Evolutionary conservation across 1,140 invertebrate species (phyloP), one percentile per base, ranked within the genome.

Genomic region (Episyrphus balteatus): DNA sequence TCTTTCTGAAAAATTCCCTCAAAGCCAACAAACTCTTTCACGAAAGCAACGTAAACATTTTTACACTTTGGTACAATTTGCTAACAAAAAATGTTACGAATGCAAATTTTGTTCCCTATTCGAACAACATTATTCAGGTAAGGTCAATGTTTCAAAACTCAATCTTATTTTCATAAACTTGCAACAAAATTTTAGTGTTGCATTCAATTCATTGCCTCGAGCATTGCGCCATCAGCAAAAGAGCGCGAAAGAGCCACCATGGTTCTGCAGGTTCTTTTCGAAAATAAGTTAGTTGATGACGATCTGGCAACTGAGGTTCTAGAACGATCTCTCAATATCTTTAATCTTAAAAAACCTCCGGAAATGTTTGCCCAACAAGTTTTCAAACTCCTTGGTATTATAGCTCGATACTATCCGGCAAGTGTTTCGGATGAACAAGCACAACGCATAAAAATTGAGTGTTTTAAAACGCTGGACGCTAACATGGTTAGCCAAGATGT

Each of bases 221-320:
- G 21, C 5, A 40, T 19, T 5, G 8, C n/a, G 7, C 19, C 21
- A 17, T 47, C 38, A n/a, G 46, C 46, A n/a, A 40, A 32, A 18
- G 46, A 47, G 32, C 39, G 40, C 12, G 46, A 47, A 32, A n/a
- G 13, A 17, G 37, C 46, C 5, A 37, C 36, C n/a, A 15, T 39
- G 14, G 46, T 47, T 8, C n/a, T 47, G 12, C 19, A 47, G 32
- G 19, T 18, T 26, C 5, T 47, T 7, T 13, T 47, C 3, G 17
- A 19, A 32, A 15, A 32, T 31, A 32, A 33, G 3, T 18, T 39
- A 12, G 19, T 17, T 40, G 6, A 15, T 1, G 21, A 39, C 1
- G 9, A 18, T 8, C 15, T 40, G n/a, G 21, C 15, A 33, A 15
- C 38, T 15, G n/a, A 30, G 7, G 12, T 47, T 12, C 7, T 47